Percentiles rank a stretch among this genome's conserved stretches.
Conservation (phyloP, 2,888 invertebrate species). For the Andrena praecox region DNA sequence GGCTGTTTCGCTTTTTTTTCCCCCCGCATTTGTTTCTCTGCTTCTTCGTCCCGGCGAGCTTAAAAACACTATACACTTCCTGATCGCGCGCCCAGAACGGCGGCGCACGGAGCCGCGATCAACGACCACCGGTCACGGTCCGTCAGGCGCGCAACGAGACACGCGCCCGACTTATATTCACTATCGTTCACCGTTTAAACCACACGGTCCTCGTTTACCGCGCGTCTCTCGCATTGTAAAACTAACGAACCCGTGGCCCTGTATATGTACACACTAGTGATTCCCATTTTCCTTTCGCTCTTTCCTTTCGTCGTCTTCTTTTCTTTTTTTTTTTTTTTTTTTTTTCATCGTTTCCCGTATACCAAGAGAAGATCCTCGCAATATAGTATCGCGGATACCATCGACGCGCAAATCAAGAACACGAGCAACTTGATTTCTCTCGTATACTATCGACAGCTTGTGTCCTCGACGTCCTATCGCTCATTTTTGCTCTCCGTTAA, state of each 20-base stretch:
- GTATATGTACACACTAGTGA: constrained; percentile 72
- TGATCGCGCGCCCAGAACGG: constrained; percentile 60
- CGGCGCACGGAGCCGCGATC: constrained; percentile 62
- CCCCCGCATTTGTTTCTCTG: background rate
- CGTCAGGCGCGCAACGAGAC: constrained; percentile 68
- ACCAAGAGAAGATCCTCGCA: constrained; percentile 65
- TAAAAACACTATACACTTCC: constrained; percentile 75
- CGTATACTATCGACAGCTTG: constrained; percentile 22
- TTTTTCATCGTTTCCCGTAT: constrained; percentile 63
- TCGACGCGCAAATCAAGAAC: constrained; percentile 32
- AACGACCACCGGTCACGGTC: constrained; percentile 62
- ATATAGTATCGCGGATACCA: constrained; percentile 66
- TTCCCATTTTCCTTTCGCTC: constrained; percentile 60
- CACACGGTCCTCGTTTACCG: constrained; percentile 2
- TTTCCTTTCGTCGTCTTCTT: constrained; percentile 27
- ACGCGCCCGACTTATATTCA: constrained; percentile 55
- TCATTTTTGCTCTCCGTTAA: background rate
- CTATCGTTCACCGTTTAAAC: constrained; percentile 20
- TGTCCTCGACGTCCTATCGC: constrained; percentile 23
- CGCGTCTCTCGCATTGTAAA: constrained; percentile 63
- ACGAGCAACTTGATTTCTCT: background rate
- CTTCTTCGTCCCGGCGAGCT: constrained; percentile 48
- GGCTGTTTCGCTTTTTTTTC: background rate
- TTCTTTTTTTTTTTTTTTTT: constrained; percentile 49
- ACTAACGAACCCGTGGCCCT: constrained; percentile 74